Conservation (phyloP, 1,140 invertebrate species). For the Epicauta chinensis region DNA sequence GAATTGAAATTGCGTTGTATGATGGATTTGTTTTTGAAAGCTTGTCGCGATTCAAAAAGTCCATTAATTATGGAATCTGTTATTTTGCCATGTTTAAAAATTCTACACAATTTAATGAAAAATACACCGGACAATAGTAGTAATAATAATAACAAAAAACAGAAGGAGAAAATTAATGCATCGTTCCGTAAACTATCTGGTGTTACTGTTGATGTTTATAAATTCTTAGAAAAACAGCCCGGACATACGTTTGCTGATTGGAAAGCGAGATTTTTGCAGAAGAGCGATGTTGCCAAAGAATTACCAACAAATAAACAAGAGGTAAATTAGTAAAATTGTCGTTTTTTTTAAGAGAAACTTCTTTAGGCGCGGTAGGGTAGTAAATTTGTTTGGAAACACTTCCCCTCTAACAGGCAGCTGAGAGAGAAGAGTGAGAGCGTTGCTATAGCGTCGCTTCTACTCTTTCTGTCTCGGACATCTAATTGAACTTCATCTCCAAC, state of each 20-base stretch:
- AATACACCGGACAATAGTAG: no score
- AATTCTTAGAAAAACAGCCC: constrained; percentile 70
- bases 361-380: no score
- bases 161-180: constrained; percentile 41
- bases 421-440: no score
- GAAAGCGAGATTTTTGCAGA: constrained; percentile 40
- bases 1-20: constrained; percentile 86
- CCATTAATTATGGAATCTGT: constrained; percentile 72
- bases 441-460: no score
- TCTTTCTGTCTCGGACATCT: no score
- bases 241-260: constrained; percentile 67
- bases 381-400: no score
- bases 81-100: constrained; percentile 77
- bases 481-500: no score
- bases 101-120: constrained; percentile 72
- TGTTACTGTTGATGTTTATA: constrained; percentile 65
- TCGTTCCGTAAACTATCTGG: constrained; percentile 37
- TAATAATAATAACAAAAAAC: constrained; percentile 50
- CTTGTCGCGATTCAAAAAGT: constrained; percentile 61
- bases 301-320: not conserved
- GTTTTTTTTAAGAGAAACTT: no score
- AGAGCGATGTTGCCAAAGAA: constrained; percentile 26
- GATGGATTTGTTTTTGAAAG: constrained; percentile 76
- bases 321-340: no score
- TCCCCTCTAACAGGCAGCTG: no score